Evolutionary conservation across 2,888 invertebrate species (phyloP).

Genomic region (Taenaris catops): DNA sequence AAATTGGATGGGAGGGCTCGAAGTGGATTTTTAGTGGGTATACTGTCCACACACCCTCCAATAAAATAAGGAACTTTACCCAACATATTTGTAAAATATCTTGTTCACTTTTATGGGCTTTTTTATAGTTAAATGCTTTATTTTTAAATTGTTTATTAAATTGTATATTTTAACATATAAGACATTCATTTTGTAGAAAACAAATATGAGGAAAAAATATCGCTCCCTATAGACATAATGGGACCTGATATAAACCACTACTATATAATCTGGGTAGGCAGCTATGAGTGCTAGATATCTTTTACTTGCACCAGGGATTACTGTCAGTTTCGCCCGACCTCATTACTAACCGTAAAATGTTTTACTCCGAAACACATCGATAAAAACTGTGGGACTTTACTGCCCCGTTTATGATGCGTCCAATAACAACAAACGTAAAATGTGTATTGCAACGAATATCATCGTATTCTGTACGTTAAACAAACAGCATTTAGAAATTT

Average conservation of each 20-base stretch:
- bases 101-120: too few relatives aligned
- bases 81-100: too few relatives aligned
- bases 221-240: too few relatives aligned
- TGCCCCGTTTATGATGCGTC: slow-evolving; percentile 28
- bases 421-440: slow-evolving; percentile 18
- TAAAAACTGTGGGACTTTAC: slow-evolving; percentile 27
- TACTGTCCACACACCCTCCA: too few relatives aligned
- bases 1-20: too few relatives aligned
- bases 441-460: neutral
- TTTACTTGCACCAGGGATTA: slow-evolving; percentile 13
- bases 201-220: too few relatives aligned
- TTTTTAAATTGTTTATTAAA: neutral
- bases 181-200: too few relatives aligned
- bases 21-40: too few relatives aligned
- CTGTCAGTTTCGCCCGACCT: slow-evolving; percentile 12
- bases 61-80: too few relatives aligned
- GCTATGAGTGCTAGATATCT: slow-evolving; percentile 8
- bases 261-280: neutral
- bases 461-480: neutral
- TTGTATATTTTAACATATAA: too few relatives aligned
- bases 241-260: too few relatives aligned
- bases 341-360: slow-evolving; percentile 21
- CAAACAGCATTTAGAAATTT: neutral
- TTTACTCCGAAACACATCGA: slow-evolving; percentile 27
- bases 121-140: slow-evolving; percentile 9